Conservation (phyloP, 1,140 invertebrate genomes). For the Caenorhabditis latens region DNA sequence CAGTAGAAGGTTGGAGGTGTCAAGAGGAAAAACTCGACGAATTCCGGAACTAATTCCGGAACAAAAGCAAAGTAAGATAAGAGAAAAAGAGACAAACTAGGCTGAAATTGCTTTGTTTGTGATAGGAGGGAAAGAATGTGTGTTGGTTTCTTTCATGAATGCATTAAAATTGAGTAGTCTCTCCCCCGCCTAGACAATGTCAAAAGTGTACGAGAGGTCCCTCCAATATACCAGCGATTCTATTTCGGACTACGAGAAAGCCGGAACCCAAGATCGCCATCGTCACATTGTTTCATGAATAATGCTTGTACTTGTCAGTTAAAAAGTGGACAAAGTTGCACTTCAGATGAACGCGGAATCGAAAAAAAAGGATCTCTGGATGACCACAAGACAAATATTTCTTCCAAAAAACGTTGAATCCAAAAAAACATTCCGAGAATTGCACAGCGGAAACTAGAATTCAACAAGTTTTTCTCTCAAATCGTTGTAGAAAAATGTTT, state of each 20-base stretch:
- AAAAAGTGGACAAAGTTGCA: background rate
- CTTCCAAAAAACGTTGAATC: too few relatives aligned
- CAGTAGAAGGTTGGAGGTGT: background rate
- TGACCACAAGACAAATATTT: too few relatives aligned
- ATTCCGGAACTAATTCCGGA: background rate
- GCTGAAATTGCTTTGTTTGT: conserved; percentile 41
- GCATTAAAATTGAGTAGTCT: conserved; percentile 45
- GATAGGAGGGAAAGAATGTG: conserved; percentile 32
- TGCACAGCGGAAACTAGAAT: too few relatives aligned
- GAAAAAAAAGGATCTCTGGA: too few relatives aligned
- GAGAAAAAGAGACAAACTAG: background rate
- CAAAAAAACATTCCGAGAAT: too few relatives aligned
- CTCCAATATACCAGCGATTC: background rate
- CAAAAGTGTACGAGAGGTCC: conserved; percentile 42
- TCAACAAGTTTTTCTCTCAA: too few relatives aligned
- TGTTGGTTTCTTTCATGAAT: conserved; percentile 52
- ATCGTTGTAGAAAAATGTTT: background rate
- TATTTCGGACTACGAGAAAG: conserved; percentile 25
- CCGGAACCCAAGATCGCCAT: conserved; percentile 21
- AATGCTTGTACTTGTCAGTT: background rate
- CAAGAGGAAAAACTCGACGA: background rate
- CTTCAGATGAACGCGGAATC: background rate
- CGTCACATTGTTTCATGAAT: conserved; percentile 44
- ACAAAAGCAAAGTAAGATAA: background rate
- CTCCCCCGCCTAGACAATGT: conserved; percentile 40